These are phyloP conservation scores for Seriola dumerili DNA, from an alignment of 2,113 vertebrate genomes.

Conservation along the genomic window DNA sequence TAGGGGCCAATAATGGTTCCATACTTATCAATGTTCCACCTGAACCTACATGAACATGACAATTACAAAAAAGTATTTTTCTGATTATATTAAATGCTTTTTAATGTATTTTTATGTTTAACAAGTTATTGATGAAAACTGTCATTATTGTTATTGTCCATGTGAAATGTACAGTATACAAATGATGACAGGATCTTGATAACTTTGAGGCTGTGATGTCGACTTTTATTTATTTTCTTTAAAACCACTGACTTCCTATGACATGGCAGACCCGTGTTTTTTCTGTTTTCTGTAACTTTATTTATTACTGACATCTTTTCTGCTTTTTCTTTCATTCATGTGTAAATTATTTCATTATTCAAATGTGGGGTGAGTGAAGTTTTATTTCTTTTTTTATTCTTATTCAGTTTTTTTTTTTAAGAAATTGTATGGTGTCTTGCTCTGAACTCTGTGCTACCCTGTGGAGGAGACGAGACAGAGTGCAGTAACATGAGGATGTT, in stretches of 20 bases:
- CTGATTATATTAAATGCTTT: background rate
- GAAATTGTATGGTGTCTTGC: no score
- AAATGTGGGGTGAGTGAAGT: background rate
- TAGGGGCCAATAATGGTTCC: conserved; percentile 44
- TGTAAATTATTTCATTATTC: background rate
- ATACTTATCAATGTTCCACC: conserved; percentile 15
- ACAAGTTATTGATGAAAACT: background rate
- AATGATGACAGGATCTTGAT: conserved; percentile 15
- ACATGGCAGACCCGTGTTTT: background rate
- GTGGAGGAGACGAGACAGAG: background rate
- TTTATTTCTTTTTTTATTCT: background rate
- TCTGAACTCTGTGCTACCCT: background rate
- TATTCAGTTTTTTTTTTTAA: background rate
- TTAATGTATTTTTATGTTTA: conserved; percentile 2
- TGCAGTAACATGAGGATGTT: conserved; percentile 17
- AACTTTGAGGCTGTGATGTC: background rate
- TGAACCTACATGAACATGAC: conserved; percentile 24
- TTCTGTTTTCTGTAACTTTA: conserved; percentile 14
- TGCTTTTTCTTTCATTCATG: conserved; percentile 4
- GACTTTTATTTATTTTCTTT: conserved; percentile 21
- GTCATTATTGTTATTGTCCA: background rate
- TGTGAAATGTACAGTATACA: conserved; percentile 13
- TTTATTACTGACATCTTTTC: background rate
- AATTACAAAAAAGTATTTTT: conserved; percentile 1
- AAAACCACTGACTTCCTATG: conserved; percentile 31